Evolutionary conservation across 2,888 invertebrate genomes (phyloP).

Genomic region (Sussaba pulchella): DNA sequence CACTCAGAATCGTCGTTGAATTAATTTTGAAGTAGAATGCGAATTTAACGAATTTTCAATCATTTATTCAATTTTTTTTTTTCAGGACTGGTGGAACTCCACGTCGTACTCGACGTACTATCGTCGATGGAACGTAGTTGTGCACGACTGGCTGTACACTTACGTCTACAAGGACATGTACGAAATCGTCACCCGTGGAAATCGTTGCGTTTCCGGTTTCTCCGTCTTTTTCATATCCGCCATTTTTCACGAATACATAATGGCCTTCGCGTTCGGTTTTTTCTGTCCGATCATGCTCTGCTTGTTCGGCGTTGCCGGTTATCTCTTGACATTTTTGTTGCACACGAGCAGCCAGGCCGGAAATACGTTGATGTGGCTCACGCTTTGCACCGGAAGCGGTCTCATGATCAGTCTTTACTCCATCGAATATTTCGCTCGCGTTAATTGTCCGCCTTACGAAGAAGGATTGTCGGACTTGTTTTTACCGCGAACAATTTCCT

Average conservation of each 20-base stretch:
- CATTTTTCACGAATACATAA: slow-evolving; percentile 94
- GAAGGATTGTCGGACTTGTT: slow-evolving; percentile 84
- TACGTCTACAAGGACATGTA: slow-evolving; percentile 92
- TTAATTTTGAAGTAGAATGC: no score
- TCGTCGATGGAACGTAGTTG: slow-evolving; percentile 97
- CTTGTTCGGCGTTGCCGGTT: slow-evolving; percentile 90
- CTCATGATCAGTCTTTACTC: slow-evolving; percentile 91
- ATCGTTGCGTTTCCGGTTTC: slow-evolving; percentile 83
- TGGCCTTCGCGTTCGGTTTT: slow-evolving; percentile 92
- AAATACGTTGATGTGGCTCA: slow-evolving; percentile 95
- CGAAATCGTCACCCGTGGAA: slow-evolving; percentile 83
- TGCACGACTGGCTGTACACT: slow-evolving; percentile 96
- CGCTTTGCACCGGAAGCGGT: slow-evolving; percentile 92
- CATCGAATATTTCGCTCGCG: slow-evolving; percentile 94
- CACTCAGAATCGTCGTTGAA: no score
- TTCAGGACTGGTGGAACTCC: slow-evolving; percentile 97
- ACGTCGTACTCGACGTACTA: slow-evolving; percentile 93
- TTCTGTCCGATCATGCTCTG: slow-evolving; percentile 95
- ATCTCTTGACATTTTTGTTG: slow-evolving; percentile 86
- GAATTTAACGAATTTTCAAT: not conserved
- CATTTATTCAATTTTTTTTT: slow-evolving; percentile 43
- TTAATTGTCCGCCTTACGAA: slow-evolving; percentile 88
- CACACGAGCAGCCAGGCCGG: slow-evolving; percentile 85
- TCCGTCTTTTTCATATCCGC: slow-evolving; percentile 93
- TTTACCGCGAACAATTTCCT: slow-evolving; percentile 85